These are phyloP conservation scores for Clupea harengus DNA, from an alignment of 2,113 vertebrate species.

Conservation along the genomic window DNA sequence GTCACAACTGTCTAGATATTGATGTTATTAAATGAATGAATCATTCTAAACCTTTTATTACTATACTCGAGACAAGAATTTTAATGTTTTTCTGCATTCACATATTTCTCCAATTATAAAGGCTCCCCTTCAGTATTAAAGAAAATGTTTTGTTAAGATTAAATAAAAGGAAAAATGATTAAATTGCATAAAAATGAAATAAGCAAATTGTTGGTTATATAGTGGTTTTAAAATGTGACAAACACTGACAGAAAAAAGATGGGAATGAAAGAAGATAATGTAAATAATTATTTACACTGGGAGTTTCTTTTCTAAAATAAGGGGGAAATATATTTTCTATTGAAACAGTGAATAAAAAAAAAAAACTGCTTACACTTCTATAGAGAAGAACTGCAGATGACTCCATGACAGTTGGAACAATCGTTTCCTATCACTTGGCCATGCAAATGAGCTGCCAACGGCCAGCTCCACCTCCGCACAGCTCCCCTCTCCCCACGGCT, in stretches of 20 bases:
- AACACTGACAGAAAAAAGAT: not conserved
- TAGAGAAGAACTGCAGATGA: not conserved
- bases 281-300: not conserved
- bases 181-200: not conserved
- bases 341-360: not conserved
- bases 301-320: not conserved
- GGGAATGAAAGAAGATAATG: not conserved
- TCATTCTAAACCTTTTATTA: not conserved
- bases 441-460: not conserved
- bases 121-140: not conserved
- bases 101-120: not conserved
- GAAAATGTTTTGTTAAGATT: not conserved
- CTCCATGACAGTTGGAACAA: not conserved
- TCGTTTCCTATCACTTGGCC: not conserved
- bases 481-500: not conserved
- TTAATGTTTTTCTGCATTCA: not conserved
- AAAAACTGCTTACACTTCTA: not conserved
- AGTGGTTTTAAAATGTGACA: not conserved
- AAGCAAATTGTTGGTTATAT: not conserved
- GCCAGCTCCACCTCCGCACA: not conserved
- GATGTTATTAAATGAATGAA: slow-evolving; percentile 3
- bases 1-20: not conserved
- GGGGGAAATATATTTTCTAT: not conserved
- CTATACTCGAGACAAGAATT: not conserved
- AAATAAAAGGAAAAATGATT: not conserved